Evolutionary conservation across 1,140 invertebrate species (phyloP).

Genomic region (Drosophila kanapiae): DNA sequence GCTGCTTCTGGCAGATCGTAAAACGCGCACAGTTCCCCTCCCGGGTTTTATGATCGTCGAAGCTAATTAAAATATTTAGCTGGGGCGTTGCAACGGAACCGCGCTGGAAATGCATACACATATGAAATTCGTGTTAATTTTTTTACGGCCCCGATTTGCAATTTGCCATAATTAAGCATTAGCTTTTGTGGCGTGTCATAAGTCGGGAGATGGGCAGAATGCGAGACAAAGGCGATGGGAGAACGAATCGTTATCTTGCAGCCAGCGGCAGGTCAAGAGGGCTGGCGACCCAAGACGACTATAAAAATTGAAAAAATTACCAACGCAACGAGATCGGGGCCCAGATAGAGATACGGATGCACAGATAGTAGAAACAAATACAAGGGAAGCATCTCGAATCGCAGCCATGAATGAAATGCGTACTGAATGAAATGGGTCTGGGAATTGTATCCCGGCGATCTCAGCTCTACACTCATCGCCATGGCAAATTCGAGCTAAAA

Average conservation of each 20-base stretch:
- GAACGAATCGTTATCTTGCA: slow-evolving; percentile 37
- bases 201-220: slow-evolving; percentile 5
- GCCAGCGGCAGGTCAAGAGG: slow-evolving; percentile 58
- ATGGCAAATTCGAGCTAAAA: slow-evolving; percentile 53
- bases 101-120: slow-evolving; percentile 27
- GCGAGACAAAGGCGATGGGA: neutral
- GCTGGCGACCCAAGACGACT: slow-evolving; percentile 57
- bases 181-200: slow-evolving; percentile 50
- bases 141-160: slow-evolving; percentile 70
- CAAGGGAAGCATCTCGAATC: slow-evolving; percentile 53
- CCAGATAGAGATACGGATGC: slow-evolving; percentile 17
- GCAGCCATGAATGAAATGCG: slow-evolving; percentile 72
- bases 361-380: slow-evolving; percentile 17
- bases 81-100: slow-evolving; percentile 42
- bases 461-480: slow-evolving; percentile 29
- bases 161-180: slow-evolving; percentile 83
- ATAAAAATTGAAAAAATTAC: slow-evolving; percentile 78
- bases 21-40: slow-evolving; percentile 56
- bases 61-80: slow-evolving; percentile 82
- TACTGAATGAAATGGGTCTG: slow-evolving; percentile 77
- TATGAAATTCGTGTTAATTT: slow-evolving; percentile 74
- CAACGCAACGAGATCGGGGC: slow-evolving; percentile 51
- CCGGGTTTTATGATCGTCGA: slow-evolving; percentile 60
- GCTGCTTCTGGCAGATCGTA: slow-evolving; percentile 76
- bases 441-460: slow-evolving; percentile 33